phyloP scores from a whole-genome alignment of 2,888 invertebrate genomes.

The Cataglyphis livida region DNA sequence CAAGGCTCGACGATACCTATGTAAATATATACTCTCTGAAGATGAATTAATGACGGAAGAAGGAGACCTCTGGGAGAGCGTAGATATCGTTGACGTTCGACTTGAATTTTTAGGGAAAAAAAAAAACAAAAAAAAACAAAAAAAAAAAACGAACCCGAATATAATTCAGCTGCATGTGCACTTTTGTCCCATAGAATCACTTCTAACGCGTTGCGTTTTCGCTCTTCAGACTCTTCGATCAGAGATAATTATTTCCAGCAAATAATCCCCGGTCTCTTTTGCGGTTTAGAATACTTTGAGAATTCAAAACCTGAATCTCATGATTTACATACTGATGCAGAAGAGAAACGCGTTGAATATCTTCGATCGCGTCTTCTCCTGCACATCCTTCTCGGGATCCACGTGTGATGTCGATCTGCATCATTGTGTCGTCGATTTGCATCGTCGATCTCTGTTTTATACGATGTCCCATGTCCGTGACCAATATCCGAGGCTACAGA shows the following conservation, averaged over 20 bases:
- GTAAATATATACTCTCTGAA: too few relatives aligned
- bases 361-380: neutral
- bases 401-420: neutral
- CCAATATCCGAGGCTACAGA: neutral
- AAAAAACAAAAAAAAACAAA: too few relatives aligned
- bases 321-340: neutral
- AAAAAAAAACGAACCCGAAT: neutral
- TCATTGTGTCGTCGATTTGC: neutral
- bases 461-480: constrained; percentile 19
- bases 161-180: neutral
- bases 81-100: neutral
- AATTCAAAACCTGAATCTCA: constrained; percentile 15
- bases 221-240: constrained; percentile 12
- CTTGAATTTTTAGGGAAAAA: neutral
- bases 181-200: neutral
- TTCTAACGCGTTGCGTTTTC: neutral
- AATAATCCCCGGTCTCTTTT: neutral
- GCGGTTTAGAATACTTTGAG: constrained; percentile 8
- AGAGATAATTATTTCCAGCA: neutral
- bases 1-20: neutral
- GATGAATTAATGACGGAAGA: neutral
- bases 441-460: neutral
- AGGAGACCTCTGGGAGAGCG: neutral
- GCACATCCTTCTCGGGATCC: neutral
- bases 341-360: neutral